Conservation (phyloP, 2,113 vertebrate genomes). For the Girardinichthys multiradiatus region DNA sequence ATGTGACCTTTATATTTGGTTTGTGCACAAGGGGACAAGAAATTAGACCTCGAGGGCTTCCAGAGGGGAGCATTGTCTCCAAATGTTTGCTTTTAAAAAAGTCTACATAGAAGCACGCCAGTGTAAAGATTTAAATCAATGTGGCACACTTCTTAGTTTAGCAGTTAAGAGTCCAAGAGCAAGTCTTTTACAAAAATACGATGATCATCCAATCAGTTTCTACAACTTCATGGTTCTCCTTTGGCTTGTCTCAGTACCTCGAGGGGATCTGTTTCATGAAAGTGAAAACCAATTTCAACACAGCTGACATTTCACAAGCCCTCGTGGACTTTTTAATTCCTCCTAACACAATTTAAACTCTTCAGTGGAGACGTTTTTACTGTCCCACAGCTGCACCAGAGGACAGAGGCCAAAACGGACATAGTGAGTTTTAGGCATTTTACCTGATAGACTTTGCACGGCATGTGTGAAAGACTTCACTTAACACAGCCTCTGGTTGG, state of each 20-base stretch:
- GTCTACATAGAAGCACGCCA: not conserved
- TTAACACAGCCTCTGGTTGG: conserved; percentile 53
- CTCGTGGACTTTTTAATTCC: conserved; percentile 53
- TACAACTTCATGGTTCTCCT: conserved; percentile 29
- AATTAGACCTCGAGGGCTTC: conserved; percentile 29
- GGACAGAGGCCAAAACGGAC: conserved; percentile 34
- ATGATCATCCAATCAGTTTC: not conserved
- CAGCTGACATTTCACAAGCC: conserved; percentile 73
- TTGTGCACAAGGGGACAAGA: conserved; percentile 25
- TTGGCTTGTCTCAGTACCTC: conserved; percentile 38
- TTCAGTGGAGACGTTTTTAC: conserved; percentile 49
- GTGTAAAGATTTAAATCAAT: not conserved
- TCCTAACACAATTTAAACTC: conserved; percentile 42
- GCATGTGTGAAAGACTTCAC: conserved; percentile 70
- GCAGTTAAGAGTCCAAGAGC: not conserved
- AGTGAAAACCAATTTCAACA: conserved; percentile 66
- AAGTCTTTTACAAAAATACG: not conserved
- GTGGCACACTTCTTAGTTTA: not conserved
- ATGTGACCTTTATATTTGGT: conserved; percentile 65
- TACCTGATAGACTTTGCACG: conserved; percentile 58
- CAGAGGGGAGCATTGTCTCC: not conserved
- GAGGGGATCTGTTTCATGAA: conserved; percentile 52
- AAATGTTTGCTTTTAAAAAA: not conserved
- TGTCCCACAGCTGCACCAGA: conserved; percentile 36
- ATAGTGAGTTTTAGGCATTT: conserved; percentile 55